Evolutionary conservation across 2,888 invertebrate species (phyloP).

Genomic region (Oligia fasciuncula): DNA sequence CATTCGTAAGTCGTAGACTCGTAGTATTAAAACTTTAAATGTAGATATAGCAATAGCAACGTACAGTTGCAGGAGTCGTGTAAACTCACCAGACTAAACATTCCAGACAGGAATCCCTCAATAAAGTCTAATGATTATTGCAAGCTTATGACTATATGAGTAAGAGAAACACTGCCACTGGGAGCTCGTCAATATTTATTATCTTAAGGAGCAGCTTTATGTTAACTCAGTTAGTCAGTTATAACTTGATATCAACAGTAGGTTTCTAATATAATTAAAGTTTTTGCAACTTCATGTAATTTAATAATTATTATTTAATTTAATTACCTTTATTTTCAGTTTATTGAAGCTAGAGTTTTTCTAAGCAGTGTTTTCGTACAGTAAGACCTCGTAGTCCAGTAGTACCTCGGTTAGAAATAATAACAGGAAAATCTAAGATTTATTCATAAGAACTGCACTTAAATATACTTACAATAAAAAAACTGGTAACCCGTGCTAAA

Average conservation of each 20-base stretch:
- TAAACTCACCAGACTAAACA: constrained; percentile 32
- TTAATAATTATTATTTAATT: no score
- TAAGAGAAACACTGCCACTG: constrained; percentile 8
- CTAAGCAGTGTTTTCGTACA: neutral
- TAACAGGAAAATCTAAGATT: constrained; percentile 2
- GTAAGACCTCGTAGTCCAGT: neutral
- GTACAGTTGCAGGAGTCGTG: neutral
- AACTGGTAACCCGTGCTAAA: neutral
- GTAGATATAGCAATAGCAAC: neutral
- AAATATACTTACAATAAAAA: neutral
- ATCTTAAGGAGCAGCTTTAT: constrained; percentile 2
- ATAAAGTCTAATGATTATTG: constrained; percentile 50
- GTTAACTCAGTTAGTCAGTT: no score
- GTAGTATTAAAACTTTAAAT: neutral
- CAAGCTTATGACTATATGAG: constrained; percentile 24
- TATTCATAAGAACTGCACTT: constrained; percentile 14
- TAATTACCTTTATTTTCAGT: neutral
- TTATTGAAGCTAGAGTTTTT: neutral
- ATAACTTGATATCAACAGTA: neutral
- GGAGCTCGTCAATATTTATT: constrained; percentile 6
- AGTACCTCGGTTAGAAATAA: neutral
- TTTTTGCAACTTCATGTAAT: neutral
- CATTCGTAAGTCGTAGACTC: neutral
- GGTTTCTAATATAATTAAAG: no score
- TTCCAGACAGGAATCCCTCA: constrained; percentile 30